These are phyloP conservation scores for Sceliomorpha sp. DNA, from an alignment of 2,888 invertebrate genomes.

Conservation along the genomic window DNA sequence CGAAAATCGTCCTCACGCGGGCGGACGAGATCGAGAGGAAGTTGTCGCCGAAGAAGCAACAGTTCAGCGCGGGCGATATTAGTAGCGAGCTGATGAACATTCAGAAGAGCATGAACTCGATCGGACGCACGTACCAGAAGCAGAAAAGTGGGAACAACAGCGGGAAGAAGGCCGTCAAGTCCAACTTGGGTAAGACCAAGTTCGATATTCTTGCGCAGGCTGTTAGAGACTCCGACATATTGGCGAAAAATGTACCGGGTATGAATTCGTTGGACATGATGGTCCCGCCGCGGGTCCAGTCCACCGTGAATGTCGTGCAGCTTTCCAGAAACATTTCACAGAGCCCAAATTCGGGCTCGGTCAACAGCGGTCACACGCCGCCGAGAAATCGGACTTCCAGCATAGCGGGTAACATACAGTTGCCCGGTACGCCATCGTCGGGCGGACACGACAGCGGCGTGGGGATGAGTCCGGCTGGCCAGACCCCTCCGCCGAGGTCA, in stretches of 20 bases:
- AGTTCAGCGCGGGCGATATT: conserved; percentile 70
- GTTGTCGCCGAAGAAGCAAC: conserved; percentile 65
- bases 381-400: conserved; percentile 73
- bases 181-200: conserved; percentile 64
- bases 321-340: conserved; percentile 79
- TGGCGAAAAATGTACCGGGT: conserved; percentile 82
- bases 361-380: conserved; percentile 73
- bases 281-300: conserved; percentile 81
- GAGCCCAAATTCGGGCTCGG: conserved; percentile 73
- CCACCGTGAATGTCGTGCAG: conserved; percentile 84
- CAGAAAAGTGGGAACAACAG: conserved; percentile 60
- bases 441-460: conserved; percentile 78
- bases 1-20: conserved; percentile 79
- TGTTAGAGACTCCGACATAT: conserved; percentile 74
- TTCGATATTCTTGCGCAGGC: conserved; percentile 72
- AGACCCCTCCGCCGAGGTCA: conserved; percentile 73
- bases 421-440: conserved; percentile 77
- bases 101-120: conserved; percentile 70
- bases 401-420: conserved; percentile 69
- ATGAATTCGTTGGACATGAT: conserved; percentile 84
- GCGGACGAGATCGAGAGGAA: conserved; percentile 73
- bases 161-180: conserved; percentile 45
- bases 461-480: conserved; percentile 78
- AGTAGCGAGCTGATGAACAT: conserved; percentile 73
- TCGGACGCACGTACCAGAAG: conserved; percentile 66